These are phyloP conservation scores for Brachystomella parvula DNA, from an alignment of 1,140 invertebrate species.

Conservation along the genomic window DNA sequence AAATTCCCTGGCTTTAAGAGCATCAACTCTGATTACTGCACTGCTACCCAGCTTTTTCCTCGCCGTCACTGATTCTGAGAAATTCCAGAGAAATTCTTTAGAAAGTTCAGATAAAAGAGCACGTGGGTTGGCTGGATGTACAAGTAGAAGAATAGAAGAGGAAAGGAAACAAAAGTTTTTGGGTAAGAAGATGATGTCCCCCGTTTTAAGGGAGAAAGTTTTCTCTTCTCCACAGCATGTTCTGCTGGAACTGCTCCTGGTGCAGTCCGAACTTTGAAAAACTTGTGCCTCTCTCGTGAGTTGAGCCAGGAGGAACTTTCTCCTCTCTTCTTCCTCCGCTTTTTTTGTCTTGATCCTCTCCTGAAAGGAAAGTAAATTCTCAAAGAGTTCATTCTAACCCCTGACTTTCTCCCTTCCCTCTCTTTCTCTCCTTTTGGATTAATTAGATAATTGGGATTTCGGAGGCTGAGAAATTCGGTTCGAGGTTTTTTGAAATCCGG, in stretches of 20 bases:
- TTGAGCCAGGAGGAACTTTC: background rate
- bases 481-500: background rate
- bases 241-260: background rate
- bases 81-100: too few species aligned
- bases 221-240: background rate
- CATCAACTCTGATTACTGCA: too few species aligned
- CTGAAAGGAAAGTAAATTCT: background rate
- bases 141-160: background rate
- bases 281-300: background rate
- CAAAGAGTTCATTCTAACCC: background rate
- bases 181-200: background rate
- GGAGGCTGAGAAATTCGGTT: background rate
- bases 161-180: conserved; percentile 2
- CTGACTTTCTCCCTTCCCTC: background rate
- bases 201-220: conserved; percentile 4
- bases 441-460: background rate
- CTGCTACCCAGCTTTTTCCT: too few species aligned
- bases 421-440: background rate
- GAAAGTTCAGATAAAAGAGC: background rate
- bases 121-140: background rate
- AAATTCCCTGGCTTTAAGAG: too few species aligned
- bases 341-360: background rate
- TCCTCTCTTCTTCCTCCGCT: background rate
- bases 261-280: background rate
- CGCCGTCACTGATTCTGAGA: too few species aligned